Percentiles rank a stretch among this genome's conserved stretches.
Evolutionary conservation across 2,888 invertebrate species (phyloP).

Genomic region (Tanypteryx hageni): DNA sequence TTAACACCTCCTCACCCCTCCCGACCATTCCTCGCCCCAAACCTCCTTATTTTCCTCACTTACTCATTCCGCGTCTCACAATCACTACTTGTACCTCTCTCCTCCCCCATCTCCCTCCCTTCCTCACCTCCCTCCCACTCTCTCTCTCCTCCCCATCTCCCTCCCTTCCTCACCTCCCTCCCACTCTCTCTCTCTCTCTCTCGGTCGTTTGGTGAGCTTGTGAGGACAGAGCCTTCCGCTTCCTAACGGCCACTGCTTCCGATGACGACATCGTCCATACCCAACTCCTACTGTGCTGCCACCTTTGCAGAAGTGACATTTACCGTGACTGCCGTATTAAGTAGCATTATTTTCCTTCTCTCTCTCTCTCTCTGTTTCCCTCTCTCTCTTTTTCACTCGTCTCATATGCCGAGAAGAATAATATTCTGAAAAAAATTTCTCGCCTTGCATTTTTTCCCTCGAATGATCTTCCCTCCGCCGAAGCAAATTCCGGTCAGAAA

Average conservation of each 20-base stretch:
- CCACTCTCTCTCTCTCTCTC: neutral
- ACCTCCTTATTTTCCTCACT: neutral
- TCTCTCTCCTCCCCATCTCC: neutral
- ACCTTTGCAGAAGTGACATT: too few relatives aligned
- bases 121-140: neutral
- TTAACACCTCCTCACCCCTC: neutral
- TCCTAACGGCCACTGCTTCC: neutral
- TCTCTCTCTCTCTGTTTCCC: too few relatives aligned
- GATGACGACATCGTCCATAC: neutral
- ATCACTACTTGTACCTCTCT: neutral
- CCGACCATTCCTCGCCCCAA: too few relatives aligned
- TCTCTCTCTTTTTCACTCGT: too few relatives aligned
- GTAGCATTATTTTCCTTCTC: too few relatives aligned
- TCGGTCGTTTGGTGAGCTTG: neutral
- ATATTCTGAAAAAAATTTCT: too few relatives aligned
- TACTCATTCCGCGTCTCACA: too few relatives aligned
- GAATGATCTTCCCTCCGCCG: neutral
- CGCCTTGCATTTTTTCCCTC: neutral
- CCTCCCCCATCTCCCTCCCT: neutral
- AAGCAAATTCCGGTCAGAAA: too few relatives aligned
- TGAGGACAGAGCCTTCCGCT: constrained; percentile 1
- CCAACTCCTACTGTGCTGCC: neutral
- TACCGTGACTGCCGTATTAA: too few relatives aligned
- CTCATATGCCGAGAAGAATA: too few relatives aligned
- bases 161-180: neutral